Base-by-base conservation (phyloP, 2,888 invertebrate species). In the Agonopterix heracliana region DNA sequence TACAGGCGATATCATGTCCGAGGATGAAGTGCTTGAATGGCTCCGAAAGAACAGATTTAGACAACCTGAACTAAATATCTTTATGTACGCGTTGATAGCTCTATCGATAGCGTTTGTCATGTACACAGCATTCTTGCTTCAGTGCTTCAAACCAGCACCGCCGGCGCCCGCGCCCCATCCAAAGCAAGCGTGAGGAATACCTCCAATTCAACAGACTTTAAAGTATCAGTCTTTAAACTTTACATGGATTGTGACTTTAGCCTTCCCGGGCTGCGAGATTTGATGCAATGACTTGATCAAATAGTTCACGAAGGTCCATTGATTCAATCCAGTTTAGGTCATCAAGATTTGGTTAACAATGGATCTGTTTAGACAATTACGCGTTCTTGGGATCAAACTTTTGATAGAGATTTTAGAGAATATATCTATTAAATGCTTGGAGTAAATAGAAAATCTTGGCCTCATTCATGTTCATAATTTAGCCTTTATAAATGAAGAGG, bases 1-100 rank as follows among this genome's bases (percentile, higher is more conserved):
- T 77, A n/a, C 78, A 95, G 95, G 97, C 62, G 95, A 96, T 65
- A 81, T 97, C 54, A 91, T 93, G 77, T 93, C 92, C 46, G 97
- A 96, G 80, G 91, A 92, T 5, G 96, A 96, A 75, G 96, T 97
- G 12, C 84, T 97, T 56, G 97, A 97, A 66, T 97, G 97, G 97
- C 88, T 97, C 59, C 92, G 96, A 63, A 97, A 97, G 85, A 97
- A 97, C 78, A 92, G 97, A 61, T 97, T 96, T 89, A 92, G 96
- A 46, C 96, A 96, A 70, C 97, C 97, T 0, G 97, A 97, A 78
- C 83, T 97, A 42, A 97, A 96, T 75, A 92, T 97, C 61, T 97
- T 97, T 79, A 97, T 97, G 97, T 97, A 97, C 78, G 96, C 95
- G 46, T 89, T 97, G 64, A 92, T 96, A 72, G 96, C 96, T 14